Evolutionary conservation across 2,888 invertebrate species (phyloP), one percentile per base, ranked within the genome.

Genomic region (Mactromeris polynyma): DNA sequence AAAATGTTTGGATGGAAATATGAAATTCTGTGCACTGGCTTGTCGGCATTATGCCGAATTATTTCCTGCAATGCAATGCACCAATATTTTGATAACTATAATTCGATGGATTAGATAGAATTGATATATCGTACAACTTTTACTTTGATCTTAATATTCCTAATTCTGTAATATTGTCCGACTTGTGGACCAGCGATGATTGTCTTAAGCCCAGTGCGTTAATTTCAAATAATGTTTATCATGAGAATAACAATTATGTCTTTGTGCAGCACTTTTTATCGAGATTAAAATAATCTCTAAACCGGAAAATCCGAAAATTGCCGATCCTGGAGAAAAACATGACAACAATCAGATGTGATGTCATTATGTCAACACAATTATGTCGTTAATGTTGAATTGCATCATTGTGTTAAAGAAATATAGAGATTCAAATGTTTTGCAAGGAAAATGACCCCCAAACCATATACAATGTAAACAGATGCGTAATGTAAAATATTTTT

Each of bases 361-460:
- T 88, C 86, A 91, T 73, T 88, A 54, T 84, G 88, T 87, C 80
- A 91, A 89, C 81, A 91, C 79, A 89, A 89, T 88, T 88, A 91
- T 51, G 77, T 51, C 42, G 83, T 73, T 87, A 88, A 86, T 84
- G 83, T 81, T 69, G 9, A 40, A 51, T 89, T 89, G 42, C 87
- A 33, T 85, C 87, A 89, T 73, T 46, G 21, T 77, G 40, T 73
- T 79, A 33, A 73, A 51, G 33, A 51, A 38, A 64, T 64, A 36
- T 42, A 51, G 79, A 73, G 46, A 77, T 40, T 42, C 54, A 80
- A 73, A 19, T 86, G 54, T 81, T 46, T 19, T 40, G 14, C 31
- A 83, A 31, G 46, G 33, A 38, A 81, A 81, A 81, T 54, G 77
- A 77, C 77, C 81, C n/a, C 42, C 46, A 81, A 86, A 86, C 86